A percentile compares a stretch with the other conserved stretches of the same genome.
These are phyloP conservation scores for Patella pellucida DNA, from an alignment of 2,888 invertebrate species.

Conservation along the genomic window DNA sequence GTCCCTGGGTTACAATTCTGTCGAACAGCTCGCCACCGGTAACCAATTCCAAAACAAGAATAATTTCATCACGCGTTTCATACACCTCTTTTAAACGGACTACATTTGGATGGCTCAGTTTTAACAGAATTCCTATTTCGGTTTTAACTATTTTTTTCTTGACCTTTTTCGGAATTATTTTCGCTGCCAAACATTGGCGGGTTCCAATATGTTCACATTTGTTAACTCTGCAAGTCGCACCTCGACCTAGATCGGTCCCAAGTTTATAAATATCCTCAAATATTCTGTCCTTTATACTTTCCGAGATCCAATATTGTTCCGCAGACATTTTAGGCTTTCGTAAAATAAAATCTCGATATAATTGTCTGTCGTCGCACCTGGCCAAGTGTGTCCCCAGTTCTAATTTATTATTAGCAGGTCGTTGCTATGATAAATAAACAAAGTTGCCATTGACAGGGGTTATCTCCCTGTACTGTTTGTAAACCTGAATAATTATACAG, in stretches of 20 bases:
- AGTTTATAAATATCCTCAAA: constrained; percentile 59
- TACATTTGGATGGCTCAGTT: constrained; percentile 61
- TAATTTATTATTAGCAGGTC: constrained; percentile 7
- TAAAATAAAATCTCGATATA: no score
- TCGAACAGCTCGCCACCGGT: constrained; percentile 70
- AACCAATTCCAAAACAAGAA: constrained; percentile 65
- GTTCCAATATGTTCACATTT: constrained; percentile 61
- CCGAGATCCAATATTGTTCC: constrained; percentile 62
- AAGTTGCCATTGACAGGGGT: no score
- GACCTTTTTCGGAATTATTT: constrained; percentile 66
- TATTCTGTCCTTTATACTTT: constrained; percentile 60
- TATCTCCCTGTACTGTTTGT: no score
- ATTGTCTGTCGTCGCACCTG: no score
- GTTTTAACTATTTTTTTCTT: constrained; percentile 62
- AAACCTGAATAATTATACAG: no score
- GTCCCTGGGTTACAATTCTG: constrained; percentile 66
- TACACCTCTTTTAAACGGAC: constrained; percentile 68
- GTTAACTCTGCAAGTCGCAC: constrained; percentile 64
- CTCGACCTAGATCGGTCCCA: constrained; percentile 63
- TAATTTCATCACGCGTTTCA: constrained; percentile 62
- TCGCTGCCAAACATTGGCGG: constrained; percentile 61
- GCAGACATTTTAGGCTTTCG: no score
- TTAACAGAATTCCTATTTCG: constrained; percentile 64
- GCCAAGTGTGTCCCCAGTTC: not conserved
- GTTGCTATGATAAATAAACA: not conserved